Conservation (phyloP, 2,797 vertebrate genomes). For the Galago senegalensis region DNA sequence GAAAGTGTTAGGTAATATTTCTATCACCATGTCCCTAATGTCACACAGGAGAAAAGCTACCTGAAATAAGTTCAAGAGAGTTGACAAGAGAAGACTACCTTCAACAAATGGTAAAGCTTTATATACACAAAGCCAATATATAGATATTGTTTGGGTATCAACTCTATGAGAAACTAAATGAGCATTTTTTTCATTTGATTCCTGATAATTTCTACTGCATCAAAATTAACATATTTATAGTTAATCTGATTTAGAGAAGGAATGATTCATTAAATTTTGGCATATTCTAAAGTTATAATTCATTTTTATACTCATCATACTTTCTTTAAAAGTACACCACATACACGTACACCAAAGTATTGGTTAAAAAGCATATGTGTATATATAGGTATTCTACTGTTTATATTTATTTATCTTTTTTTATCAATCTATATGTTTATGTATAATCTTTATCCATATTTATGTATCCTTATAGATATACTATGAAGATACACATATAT, state of each 20-base stretch:
- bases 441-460: neutral
- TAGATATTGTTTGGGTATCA: neutral
- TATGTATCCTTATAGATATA: neutral
- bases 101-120: neutral
- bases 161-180: neutral
- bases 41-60: neutral
- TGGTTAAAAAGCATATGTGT: neutral
- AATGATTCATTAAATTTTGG: neutral
- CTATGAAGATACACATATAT: neutral
- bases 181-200: neutral
- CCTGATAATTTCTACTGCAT: neutral
- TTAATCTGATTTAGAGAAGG: neutral
- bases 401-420: neutral
- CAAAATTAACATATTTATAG: neutral
- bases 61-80: neutral
- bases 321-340: neutral
- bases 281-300: neutral
- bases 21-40: neutral
- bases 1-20: neutral
- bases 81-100: neutral
- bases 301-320: neutral
- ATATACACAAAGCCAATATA: neutral
- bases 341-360: neutral
- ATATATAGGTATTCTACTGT: neutral
- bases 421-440: neutral